Evolutionary conservation across 23 tunicate species (phyloP), one percentile per base, ranked within the genome.

Genomic region (Phallusia fumigata): DNA sequence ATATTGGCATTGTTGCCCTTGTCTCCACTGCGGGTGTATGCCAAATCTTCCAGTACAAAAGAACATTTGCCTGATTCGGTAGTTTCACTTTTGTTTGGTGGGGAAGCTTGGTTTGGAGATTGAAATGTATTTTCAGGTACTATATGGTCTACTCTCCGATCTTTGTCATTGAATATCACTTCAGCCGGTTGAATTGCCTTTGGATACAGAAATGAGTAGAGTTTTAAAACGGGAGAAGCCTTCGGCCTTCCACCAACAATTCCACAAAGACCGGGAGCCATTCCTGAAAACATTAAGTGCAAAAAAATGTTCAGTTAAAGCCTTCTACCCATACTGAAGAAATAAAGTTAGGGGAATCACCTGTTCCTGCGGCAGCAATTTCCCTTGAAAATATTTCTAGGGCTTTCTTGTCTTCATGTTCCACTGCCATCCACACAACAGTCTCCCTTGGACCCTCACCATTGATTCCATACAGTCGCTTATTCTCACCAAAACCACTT

Each of bases 201-300:
- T 33, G 84, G 90, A 80, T 90, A 86, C 18, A 84, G 83, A 52
- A 95, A 90, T 35, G 99, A 95, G 72, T 86, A 87, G 0, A 90
- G 80, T 44, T 86, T 87, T 58, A 95, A 78, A 24, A 90, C 88
- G 0, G 99, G 99, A 32, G 93, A 80, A 13, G 72, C 84, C 64
- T 84, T 86, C 19, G 99, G 99, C 65, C 99, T 65, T 0, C 99
- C 99, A 19, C 99, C 99, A 12, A 87, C 86, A 49, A 95, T 64
- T 19, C 98, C 99, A 74, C 88, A 81, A 1, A 95, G 79, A 49
- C 99, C 99, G 26, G 99, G 99, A 26, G 99, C 99, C 99, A 95
- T 95, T n/a, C 98, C 98, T 93, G 80, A 33, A 79, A 30, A 65
- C 31, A 65, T 30, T 30, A 65, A 30, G 11, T 65, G 32, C 11